Evolutionary conservation across 2,113 vertebrate genomes (phyloP).

Genomic region (Recurvirostra avosetta): DNA sequence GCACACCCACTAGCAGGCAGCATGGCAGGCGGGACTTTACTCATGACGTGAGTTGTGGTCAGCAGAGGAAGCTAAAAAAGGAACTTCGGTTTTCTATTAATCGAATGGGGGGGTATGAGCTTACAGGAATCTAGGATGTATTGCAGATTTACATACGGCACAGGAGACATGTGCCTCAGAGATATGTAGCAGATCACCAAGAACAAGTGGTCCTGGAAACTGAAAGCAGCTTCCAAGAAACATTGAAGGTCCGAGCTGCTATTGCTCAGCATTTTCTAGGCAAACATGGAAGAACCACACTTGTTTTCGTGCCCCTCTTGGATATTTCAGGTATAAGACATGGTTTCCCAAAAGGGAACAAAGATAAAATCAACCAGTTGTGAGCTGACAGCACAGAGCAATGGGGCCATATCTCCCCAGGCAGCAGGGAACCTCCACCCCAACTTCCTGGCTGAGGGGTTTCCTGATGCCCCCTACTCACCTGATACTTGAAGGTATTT

Average conservation of each 20-base stretch:
- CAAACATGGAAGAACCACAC: neutral
- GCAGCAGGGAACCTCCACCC: neutral
- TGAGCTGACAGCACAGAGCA: neutral
- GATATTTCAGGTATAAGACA: neutral
- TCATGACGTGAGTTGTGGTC: constrained; percentile 57
- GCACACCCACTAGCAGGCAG: constrained; percentile 16
- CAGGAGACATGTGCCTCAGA: constrained; percentile 15
- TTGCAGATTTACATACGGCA: constrained; percentile 44
- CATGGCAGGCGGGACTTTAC: constrained; percentile 20
- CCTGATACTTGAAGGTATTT: neutral
- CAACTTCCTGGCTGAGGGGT: neutral
- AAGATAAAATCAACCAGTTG: neutral
- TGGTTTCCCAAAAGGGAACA: fast-evolving
- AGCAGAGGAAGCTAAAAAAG: constrained; percentile 59
- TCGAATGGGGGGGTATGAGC: neutral
- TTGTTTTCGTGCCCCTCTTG: neutral
- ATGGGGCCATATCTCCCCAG: neutral
- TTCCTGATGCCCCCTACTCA: neutral
- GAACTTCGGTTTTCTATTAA: constrained; percentile 54
- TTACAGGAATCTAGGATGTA: constrained; percentile 60
- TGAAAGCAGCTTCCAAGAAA: constrained; percentile 53
- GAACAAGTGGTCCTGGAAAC: constrained; percentile 3
- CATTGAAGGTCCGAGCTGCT: neutral
- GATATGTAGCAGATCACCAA: neutral
- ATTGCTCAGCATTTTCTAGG: neutral